Evolutionary conservation across 2,797 vertebrate genomes (phyloP), one percentile per base, ranked within the genome.

Genomic region (Microcaecilia unicolor): DNA sequence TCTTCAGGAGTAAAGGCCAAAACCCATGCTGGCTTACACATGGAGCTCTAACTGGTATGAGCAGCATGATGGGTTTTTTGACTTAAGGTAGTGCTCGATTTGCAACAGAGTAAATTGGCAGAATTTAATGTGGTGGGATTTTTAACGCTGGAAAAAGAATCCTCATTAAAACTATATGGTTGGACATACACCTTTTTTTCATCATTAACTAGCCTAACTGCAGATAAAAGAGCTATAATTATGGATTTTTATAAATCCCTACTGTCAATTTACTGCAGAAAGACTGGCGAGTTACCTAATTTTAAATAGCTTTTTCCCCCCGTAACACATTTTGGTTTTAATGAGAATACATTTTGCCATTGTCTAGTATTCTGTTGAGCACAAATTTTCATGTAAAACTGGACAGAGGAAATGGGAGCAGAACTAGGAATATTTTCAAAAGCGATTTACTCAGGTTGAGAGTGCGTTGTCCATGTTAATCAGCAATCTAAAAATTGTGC

Each of bases 111-210:
- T 81, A 87, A 89, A 92, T 91, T 95, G 92, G 86, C 86, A 91
- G 82, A 84, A 87, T 89, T 89, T 92, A 93, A 95, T 96, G 96
- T 92, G 88, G 90, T 91, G 86, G 85, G 78, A 91, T 94, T 93
- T 93, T 93, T 90, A 92, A 88, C 90, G 88, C 85, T 85, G 68
- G 77, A 87, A 90, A 84, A 93, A 82, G 78, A 87, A 74, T 82
- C 84, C 93, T 99, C 91, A 95, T 99, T 99, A 98, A 93, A 96
- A 86, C 70, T 73, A 71, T 74, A 72, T 66, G 55, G 84, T 83
- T 64, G 76, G 64, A 78, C 80, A 77, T 84, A 80, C 83, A 83
- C 80, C n/a, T n/a, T 87, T 91, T 84, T 83, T 83, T 80, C 84
- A 89, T 92, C 91, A 88, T 93, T 93, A 97, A 84, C 80, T 74